A percentile compares a stretch with the other conserved stretches of the same genome.
Conservation (phyloP, 1,140 invertebrate genomes). For the Gerris buenoi region DNA sequence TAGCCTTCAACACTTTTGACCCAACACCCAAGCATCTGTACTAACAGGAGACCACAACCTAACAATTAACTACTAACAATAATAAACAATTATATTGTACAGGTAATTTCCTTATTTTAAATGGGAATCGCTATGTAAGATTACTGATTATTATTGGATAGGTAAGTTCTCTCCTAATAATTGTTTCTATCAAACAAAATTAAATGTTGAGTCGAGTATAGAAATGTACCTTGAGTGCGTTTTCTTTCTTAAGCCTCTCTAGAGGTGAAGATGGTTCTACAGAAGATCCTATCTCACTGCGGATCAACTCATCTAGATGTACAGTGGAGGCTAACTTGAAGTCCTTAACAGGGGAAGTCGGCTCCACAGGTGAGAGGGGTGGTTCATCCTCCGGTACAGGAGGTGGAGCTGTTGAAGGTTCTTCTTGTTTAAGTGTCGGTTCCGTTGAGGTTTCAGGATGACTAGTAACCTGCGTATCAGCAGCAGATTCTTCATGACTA, state of each 20-base stretch:
- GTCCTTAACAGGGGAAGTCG: conserved; percentile 5
- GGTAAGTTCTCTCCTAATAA: no score
- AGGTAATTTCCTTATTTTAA: no score
- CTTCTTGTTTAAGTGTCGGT: conserved; percentile 6
- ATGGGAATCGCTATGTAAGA: no score
- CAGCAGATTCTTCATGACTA: conserved; percentile 7
- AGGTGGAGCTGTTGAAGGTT: conserved; percentile 13
- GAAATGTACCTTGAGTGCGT: conserved; percentile 22
- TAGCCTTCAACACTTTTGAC: no score
- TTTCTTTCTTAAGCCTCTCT: conserved; percentile 14
- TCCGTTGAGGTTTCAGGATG: neutral
- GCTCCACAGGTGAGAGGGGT: conserved; percentile 7
- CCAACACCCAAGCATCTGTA: no score
- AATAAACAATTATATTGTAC: no score
- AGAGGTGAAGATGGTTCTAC: neutral
- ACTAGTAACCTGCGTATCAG: neutral
- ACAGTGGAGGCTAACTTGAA: conserved; percentile 24
- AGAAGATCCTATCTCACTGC: conserved; percentile 22
- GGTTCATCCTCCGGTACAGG: conserved; percentile 10
- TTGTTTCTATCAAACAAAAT: no score
- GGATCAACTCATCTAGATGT: conserved; percentile 22
- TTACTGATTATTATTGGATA: no score
- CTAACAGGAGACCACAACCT: no score
- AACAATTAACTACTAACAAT: no score
- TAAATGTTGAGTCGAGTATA: no score